These are phyloP conservation scores for Nasonia oneida DNA, from an alignment of 2,888 invertebrate genomes.

Conservation along the genomic window DNA sequence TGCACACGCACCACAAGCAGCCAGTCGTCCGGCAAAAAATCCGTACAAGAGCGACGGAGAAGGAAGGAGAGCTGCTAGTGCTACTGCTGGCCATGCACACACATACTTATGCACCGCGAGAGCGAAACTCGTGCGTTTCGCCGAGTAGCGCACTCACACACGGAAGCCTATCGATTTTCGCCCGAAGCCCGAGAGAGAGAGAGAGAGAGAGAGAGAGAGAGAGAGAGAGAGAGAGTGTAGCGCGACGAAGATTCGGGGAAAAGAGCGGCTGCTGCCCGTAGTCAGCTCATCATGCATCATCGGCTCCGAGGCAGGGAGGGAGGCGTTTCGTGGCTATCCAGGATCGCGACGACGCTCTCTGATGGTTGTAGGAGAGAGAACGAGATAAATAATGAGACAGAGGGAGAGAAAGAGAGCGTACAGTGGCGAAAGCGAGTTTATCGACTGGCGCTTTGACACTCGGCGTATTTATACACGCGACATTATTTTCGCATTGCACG, in stretches of 20 bases:
- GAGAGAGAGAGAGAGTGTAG: slow-evolving; percentile 6
- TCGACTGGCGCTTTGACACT: slow-evolving; percentile 58
- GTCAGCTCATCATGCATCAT: background rate
- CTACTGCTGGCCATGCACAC: background rate
- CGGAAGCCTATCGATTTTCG: slow-evolving; percentile 53
- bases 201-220: background rate
- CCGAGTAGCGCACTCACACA: slow-evolving; percentile 9
- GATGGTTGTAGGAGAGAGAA: background rate
- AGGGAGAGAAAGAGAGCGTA: background rate
- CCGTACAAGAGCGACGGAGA: background rate
- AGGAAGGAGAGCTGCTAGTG: slow-evolving; percentile 17
- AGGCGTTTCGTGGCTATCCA: background rate
- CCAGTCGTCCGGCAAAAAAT: slow-evolving; percentile 39
- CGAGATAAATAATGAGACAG: background rate
- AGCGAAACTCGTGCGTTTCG: slow-evolving; percentile 46
- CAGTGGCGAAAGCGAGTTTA: slow-evolving; percentile 42
- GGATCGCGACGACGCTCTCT: background rate
- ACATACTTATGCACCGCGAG: slow-evolving; percentile 38
- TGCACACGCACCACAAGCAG: background rate
- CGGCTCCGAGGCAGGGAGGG: background rate
- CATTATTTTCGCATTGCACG: background rate
- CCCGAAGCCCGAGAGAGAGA: slow-evolving; percentile 25
- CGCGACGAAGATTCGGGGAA: slow-evolving; percentile 20
- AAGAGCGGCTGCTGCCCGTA: background rate
- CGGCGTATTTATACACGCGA: slow-evolving; percentile 13